Evolutionary conservation across 2,113 vertebrate genomes (phyloP).

Genomic region (Picathartes gymnocephalus): DNA sequence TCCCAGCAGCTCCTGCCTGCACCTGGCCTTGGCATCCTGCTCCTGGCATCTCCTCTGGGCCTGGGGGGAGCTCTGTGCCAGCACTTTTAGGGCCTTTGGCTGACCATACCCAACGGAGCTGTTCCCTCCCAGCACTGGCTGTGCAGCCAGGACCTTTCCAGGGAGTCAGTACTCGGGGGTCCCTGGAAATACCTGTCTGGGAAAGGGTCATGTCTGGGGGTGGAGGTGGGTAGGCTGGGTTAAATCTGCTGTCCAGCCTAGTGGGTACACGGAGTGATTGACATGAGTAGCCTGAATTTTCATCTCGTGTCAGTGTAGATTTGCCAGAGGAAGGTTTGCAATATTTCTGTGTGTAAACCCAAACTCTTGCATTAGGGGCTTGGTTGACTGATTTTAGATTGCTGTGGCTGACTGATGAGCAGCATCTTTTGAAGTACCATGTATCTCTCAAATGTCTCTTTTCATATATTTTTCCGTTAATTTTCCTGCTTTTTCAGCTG

Average conservation of each 20-base stretch:
- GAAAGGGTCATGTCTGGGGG: neutral
- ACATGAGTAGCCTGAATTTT: neutral
- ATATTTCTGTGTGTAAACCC: neutral
- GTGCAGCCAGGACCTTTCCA: neutral
- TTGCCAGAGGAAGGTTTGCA: neutral
- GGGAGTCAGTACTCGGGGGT: accelerated
- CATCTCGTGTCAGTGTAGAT: neutral
- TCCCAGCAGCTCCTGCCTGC: neutral
- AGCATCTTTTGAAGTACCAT: neutral
- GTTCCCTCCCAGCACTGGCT: neutral
- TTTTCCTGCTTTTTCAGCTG: neutral
- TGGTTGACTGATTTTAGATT: neutral
- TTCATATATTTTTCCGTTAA: neutral
- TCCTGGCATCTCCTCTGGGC: neutral
- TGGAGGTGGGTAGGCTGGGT: accelerated
- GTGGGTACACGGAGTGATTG: no score
- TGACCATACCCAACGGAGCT: accelerated
- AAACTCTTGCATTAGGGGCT: neutral
- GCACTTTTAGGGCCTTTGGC: neutral
- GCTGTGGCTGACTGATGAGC: neutral
- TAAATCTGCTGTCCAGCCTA: accelerated
- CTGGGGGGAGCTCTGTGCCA: accelerated
- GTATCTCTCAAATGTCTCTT: neutral
- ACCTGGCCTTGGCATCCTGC: neutral
- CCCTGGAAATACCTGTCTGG: accelerated